phyloP scores from a whole-genome alignment of 2,113 vertebrate species.

The Microcebus ravelobensis region DNA sequence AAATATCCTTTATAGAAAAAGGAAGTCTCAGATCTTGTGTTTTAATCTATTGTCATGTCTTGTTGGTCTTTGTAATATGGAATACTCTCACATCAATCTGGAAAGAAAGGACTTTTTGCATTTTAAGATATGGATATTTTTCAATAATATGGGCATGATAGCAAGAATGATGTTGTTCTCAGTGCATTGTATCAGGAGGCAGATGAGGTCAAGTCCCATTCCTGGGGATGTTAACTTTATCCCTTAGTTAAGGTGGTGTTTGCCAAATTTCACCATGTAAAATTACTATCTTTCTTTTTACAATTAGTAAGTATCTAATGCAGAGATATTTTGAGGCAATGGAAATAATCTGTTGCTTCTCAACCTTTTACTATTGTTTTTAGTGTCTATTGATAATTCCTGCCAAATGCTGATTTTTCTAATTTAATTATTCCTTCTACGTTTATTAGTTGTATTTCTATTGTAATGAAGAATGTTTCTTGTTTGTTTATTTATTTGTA shows the following conservation, averaged over 20 bases:
- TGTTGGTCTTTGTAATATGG: neutral
- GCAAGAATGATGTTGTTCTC: neutral
- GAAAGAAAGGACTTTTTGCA: neutral
- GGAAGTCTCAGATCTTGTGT: neutral
- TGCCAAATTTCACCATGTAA: neutral
- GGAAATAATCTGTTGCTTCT: neutral
- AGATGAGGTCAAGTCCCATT: neutral
- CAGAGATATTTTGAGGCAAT: neutral
- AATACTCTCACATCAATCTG: neutral
- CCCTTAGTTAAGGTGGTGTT: neutral
- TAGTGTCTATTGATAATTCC: neutral
- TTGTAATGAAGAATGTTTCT: neutral
- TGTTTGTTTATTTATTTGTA: neutral
- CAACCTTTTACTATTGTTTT: neutral
- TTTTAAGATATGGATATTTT: neutral
- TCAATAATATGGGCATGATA: neutral
- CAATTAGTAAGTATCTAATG: neutral
- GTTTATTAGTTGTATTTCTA: neutral
- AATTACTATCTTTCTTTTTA: neutral
- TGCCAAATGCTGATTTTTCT: constrained; percentile 1
- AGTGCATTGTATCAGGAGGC: neutral
- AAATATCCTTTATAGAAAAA: neutral
- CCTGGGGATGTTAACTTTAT: neutral
- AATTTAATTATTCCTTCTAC: neutral
- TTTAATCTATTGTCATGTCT: neutral